A percentile compares a stretch with the other conserved stretches of the same genome.
These are phyloP conservation scores for Drosophila austrosaltans DNA, from an alignment of 2,888 invertebrate genomes.

Conservation along the genomic window DNA sequence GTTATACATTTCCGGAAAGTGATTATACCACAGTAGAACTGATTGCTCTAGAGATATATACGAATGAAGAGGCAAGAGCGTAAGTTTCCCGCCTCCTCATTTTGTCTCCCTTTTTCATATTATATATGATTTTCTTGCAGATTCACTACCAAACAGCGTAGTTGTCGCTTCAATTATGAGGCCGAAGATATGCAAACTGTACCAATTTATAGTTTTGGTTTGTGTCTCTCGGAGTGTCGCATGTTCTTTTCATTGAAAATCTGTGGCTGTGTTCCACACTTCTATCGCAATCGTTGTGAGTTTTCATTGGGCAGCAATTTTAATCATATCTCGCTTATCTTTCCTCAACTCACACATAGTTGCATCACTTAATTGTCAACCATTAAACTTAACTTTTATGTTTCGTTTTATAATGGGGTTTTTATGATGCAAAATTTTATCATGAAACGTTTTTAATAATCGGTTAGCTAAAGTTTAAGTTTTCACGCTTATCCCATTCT, in stretches of 20 bases:
- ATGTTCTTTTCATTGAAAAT: slow-evolving; percentile 86
- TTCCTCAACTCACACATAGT: slow-evolving; percentile 56
- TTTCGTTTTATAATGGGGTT: slow-evolving; percentile 29
- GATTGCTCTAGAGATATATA: slow-evolving; percentile 86
- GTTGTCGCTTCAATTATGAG: slow-evolving; percentile 88
- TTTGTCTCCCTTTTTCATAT: background rate
- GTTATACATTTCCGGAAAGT: slow-evolving; percentile 84
- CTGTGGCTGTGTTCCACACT: slow-evolving; percentile 90
- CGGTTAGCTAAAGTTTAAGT: slow-evolving; percentile 53
- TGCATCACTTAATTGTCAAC: slow-evolving; percentile 65
- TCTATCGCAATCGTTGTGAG: slow-evolving; percentile 88
- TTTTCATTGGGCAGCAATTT: slow-evolving; percentile 22
- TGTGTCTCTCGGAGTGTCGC: slow-evolving; percentile 90
- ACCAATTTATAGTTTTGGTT: slow-evolving; percentile 88
- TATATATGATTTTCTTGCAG: slow-evolving; percentile 72
- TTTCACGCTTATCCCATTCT: slow-evolving; percentile 44
- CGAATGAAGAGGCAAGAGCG: slow-evolving; percentile 85
- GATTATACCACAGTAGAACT: slow-evolving; percentile 87
- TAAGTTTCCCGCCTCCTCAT: slow-evolving; percentile 62
- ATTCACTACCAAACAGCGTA: slow-evolving; percentile 87
- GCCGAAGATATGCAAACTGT: slow-evolving; percentile 87
- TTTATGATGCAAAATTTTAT: slow-evolving; percentile 52
- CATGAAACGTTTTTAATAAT: slow-evolving; percentile 66
- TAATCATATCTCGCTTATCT: slow-evolving; percentile 43
- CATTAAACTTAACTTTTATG: slow-evolving; percentile 71